Percentiles rank a stretch among this genome's conserved stretches.
Conservation (phyloP, 1,140 invertebrate species). For the Battus philenor region DNA sequence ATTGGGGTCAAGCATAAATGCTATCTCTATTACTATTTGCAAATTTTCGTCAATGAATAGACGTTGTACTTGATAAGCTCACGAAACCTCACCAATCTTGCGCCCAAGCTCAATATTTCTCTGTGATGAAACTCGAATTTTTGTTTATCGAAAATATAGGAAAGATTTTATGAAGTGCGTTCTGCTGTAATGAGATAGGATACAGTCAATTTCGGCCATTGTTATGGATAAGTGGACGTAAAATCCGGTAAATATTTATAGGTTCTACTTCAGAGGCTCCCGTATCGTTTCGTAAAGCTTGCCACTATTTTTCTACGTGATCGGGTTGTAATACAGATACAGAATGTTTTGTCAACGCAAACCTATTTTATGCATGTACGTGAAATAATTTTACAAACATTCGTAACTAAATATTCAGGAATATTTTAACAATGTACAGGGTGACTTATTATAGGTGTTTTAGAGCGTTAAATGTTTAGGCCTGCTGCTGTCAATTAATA, state of each 20-base stretch:
- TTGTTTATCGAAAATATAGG: constrained; percentile 37
- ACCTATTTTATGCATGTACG: constrained; percentile 20
- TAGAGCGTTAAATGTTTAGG: too few species aligned
- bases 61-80: too few species aligned
- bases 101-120: too few species aligned
- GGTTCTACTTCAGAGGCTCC: constrained; percentile 29
- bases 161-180: constrained; percentile 43
- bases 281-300: constrained; percentile 27
- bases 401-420: too few species aligned
- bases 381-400: constrained; percentile 19
- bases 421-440: too few species aligned
- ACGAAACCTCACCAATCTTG: too few species aligned
- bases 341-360: constrained; percentile 24
- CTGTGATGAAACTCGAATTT: constrained; percentile 36
- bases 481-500: too few species aligned
- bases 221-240: constrained; percentile 41
- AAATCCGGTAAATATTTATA: constrained; percentile 41
- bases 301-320: constrained; percentile 31
- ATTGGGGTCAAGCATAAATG: too few species aligned
- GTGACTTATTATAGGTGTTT: too few species aligned
- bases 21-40: too few species aligned
- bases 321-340: constrained; percentile 24
- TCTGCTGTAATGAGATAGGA: constrained; percentile 45
- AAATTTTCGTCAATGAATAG: too few species aligned
- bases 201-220: constrained; percentile 44